These are phyloP conservation scores for Asbolus verrucosus DNA, from an alignment of 1,140 invertebrate species.

Conservation along the genomic window DNA sequence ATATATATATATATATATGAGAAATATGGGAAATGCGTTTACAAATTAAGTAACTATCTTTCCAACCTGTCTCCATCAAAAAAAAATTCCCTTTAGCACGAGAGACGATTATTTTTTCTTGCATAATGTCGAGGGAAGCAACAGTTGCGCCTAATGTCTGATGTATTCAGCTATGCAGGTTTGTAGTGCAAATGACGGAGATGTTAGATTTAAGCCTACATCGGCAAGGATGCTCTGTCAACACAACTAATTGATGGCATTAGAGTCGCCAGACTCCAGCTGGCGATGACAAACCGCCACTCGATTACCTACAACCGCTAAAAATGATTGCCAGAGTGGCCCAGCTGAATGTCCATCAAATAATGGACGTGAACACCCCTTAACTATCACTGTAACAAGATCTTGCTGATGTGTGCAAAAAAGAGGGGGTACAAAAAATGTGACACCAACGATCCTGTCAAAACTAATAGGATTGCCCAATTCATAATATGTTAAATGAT, in stretches of 20 bases:
- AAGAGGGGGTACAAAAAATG: no score
- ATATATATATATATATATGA: no score
- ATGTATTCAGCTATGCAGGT: slow-evolving; percentile 26
- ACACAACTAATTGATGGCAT: slow-evolving; percentile 46
- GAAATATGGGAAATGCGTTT: no score
- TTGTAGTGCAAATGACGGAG: background rate
- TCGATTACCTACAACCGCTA: slow-evolving; percentile 20
- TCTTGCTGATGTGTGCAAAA: no score
- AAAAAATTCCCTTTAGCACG: background rate
- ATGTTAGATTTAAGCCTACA: background rate
- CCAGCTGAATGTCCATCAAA: slow-evolving; percentile 8
- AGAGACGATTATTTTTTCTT: background rate
- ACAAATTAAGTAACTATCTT: no score
- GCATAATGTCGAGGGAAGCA: slow-evolving; percentile 1
- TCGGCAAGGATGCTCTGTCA: slow-evolving; percentile 39
- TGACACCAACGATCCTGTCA: no score
- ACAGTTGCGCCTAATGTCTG: slow-evolving; percentile 26
- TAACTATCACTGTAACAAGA: no score
- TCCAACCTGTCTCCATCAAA: background rate
- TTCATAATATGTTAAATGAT: no score
- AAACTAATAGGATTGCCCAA: no score
- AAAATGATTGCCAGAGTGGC: background rate
- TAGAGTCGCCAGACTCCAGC: slow-evolving; percentile 36
- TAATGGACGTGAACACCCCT: background rate
- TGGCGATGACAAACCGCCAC: slow-evolving; percentile 42